Evolutionary conservation across 1,140 invertebrate genomes (phyloP).

Genomic region (Drosophila tropicalis): DNA sequence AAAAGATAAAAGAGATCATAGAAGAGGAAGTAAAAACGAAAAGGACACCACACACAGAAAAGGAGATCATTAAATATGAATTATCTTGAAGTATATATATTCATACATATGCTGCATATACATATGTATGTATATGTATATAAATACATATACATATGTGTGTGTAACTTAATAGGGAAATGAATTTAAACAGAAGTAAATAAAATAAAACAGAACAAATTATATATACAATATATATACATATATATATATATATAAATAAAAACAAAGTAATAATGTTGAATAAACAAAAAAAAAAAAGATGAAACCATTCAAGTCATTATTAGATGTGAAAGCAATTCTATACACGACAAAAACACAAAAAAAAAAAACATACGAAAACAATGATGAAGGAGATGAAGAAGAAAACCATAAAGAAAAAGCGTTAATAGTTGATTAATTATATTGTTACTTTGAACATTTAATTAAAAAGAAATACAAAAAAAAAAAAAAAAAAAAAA

Average conservation of each 20-base stretch:
- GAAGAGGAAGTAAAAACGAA: neutral
- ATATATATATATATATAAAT: constrained; percentile 21
- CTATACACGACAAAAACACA: constrained; percentile 62
- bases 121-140: constrained; percentile 26
- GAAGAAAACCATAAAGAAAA: constrained; percentile 40
- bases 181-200: constrained; percentile 64
- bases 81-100: constrained; percentile 34
- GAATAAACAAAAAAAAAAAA: constrained; percentile 47
- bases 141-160: constrained; percentile 48
- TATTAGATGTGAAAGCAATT: constrained; percentile 78
- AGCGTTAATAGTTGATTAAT: constrained; percentile 80
- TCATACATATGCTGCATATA: constrained; percentile 30
- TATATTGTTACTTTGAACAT: constrained; percentile 81
- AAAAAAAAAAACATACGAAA: constrained; percentile 30
- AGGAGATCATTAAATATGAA: constrained; percentile 57
- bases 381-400: constrained; percentile 1
- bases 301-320: constrained; percentile 71
- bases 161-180: constrained; percentile 75
- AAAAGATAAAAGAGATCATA: constrained; percentile 6
- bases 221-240: constrained; percentile 10
- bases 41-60: no score
- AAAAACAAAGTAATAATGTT: constrained; percentile 57
- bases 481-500: constrained; percentile 29
- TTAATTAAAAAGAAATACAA: constrained; percentile 63
- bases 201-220: constrained; percentile 56